A percentile compares a stretch with the other conserved stretches of the same genome.
Evolutionary conservation across 2,113 vertebrate species (phyloP).

Genomic region (Ascaphus truei): DNA sequence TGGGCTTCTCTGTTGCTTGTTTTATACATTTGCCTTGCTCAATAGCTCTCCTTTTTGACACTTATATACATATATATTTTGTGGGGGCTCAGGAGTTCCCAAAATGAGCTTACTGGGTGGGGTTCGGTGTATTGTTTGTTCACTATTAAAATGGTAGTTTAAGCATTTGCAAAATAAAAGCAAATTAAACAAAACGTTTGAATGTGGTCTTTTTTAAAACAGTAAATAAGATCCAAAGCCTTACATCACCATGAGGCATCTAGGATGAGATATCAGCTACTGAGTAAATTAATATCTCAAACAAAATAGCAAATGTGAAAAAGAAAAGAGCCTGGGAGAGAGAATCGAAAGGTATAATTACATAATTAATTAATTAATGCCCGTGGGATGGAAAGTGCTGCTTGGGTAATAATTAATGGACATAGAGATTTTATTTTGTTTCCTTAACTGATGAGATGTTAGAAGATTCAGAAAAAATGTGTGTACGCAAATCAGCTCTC

Average conservation of each 20-base stretch:
- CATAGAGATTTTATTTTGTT: slow-evolving; percentile 13
- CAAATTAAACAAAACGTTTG: no score
- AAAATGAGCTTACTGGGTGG: no score
- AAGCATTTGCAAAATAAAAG: no score
- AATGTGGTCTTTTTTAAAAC: no score
- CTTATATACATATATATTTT: no score
- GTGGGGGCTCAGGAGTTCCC: no score
- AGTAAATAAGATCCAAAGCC: no score
- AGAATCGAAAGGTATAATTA: slow-evolving; percentile 28
- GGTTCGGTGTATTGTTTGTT: no score
- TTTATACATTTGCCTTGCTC: no score
- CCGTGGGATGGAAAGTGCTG: slow-evolving; percentile 1
- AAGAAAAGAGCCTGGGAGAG: neutral
- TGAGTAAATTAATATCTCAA: neutral
- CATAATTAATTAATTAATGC: slow-evolving; percentile 27
- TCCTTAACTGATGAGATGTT: slow-evolving; percentile 19
- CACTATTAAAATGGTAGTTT: no score
- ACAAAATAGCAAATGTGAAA: neutral
- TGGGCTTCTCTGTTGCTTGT: no score
- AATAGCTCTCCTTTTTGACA: no score
- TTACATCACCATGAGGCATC: neutral
- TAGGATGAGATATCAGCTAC: neutral
- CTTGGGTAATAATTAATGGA: slow-evolving; percentile 18
- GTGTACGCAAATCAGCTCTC: neutral
- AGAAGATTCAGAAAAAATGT: neutral